These are phyloP conservation scores for Phallusia fumigata DNA, from an alignment of 23 tunicate genomes.

Conservation along the genomic window DNA sequence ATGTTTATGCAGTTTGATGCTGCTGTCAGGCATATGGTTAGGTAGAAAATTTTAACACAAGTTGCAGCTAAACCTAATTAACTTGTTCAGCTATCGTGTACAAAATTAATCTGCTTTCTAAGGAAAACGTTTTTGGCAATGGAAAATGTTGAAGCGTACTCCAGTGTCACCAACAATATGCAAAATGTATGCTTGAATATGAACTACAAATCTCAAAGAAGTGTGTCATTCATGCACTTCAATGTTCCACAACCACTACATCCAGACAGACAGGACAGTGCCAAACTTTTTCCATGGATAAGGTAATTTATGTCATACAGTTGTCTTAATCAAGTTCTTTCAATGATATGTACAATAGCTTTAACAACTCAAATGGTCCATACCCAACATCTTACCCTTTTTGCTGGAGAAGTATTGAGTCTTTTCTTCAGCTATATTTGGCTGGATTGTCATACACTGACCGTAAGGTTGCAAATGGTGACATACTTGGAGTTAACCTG, in stretches of 20 bases:
- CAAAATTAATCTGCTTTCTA: background rate
- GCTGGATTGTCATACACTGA: constrained; percentile 65
- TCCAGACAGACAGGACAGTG: constrained; percentile 27
- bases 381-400: constrained; percentile 59
- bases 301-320: constrained; percentile 34
- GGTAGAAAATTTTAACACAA: constrained; percentile 33
- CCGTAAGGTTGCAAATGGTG: constrained; percentile 74
- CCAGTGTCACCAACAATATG: constrained; percentile 47
- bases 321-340: no score
- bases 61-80: background rate
- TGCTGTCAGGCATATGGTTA: constrained; percentile 58
- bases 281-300: constrained; percentile 67
- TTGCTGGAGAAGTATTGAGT: constrained; percentile 72
- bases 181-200: constrained; percentile 61
- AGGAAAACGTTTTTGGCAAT: constrained; percentile 68
- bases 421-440: constrained; percentile 70
- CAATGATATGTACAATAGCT: no score
- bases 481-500: constrained; percentile 64
- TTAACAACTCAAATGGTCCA: constrained; percentile 47
- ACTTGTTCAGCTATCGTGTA: no score
- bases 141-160: constrained; percentile 47
- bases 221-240: constrained; percentile 27
- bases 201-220: constrained; percentile 31
- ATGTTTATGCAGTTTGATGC: constrained; percentile 69
- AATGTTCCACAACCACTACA: constrained; percentile 64